Evolutionary conservation across 1,140 invertebrate species (phyloP).

Genomic region (Saxidomus purpurata): DNA sequence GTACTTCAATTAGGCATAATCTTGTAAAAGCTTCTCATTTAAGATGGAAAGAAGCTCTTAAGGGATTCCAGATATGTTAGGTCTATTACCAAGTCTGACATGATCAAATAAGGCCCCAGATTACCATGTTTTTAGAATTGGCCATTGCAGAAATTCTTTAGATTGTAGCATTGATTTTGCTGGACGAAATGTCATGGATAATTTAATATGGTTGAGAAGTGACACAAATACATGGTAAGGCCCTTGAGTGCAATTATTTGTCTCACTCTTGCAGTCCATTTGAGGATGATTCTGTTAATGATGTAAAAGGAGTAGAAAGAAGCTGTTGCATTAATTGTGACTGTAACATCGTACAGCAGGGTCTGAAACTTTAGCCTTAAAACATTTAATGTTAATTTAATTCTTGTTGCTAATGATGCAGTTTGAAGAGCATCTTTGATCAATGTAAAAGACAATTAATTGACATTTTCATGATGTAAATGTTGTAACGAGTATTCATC

Average conservation of each 20-base stretch:
- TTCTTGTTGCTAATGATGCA: no score
- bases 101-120: constrained; percentile 1
- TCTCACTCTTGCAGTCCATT: no score
- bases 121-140: not conserved
- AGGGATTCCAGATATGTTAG: not conserved
- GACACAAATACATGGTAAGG: not conserved
- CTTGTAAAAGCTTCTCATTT: not conserved
- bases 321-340: no score
- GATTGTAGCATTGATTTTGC: not conserved
- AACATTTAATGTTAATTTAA: no score
- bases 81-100: not conserved
- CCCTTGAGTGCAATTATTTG: not conserved
- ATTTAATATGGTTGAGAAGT: not conserved
- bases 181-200: not conserved
- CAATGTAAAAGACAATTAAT: no score
- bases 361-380: no score
- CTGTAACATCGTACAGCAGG: no score
- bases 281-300: no score
- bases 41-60: not conserved
- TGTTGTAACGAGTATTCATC: no score
- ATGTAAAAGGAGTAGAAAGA: no score
- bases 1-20: constrained; percentile 1
- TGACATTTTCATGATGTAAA: no score
- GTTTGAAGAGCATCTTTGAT: no score
- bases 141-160: not conserved